Conservation (phyloP, 2,113 vertebrate species). For the Heloderma charlesbogerti region DNA sequence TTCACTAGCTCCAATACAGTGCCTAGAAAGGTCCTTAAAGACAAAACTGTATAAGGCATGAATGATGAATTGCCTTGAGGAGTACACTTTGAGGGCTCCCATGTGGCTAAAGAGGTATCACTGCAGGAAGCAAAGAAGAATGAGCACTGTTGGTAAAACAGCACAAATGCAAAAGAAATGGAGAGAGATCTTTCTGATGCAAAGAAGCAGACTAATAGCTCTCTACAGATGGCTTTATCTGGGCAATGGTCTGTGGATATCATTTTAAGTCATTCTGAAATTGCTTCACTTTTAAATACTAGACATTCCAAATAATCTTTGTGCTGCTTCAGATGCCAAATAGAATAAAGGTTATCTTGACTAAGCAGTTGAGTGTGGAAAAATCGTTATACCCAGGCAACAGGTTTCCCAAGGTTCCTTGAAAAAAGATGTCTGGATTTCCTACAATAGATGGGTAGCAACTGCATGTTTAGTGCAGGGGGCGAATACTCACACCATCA, state of each 20-base stretch:
- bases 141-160: neutral
- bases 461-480: neutral
- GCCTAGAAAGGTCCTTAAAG: neutral
- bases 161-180: neutral
- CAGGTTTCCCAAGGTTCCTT: neutral
- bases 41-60: neutral
- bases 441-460: neutral
- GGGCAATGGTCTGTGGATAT: neutral
- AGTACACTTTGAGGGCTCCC: neutral
- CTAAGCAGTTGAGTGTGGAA: neutral
- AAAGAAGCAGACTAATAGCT: neutral
- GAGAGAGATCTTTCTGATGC: neutral
- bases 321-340: neutral
- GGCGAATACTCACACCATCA: neutral
- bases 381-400: neutral
- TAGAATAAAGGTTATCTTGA: neutral
- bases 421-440: neutral
- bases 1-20: neutral
- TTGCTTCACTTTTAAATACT: neutral
- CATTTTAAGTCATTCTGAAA: neutral
- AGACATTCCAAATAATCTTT: neutral
- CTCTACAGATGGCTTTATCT: neutral
- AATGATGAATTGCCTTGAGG: neutral
- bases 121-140: neutral
- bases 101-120: neutral